Conservation (phyloP, 2,888 invertebrate genomes). For the Crioceris asparagi region DNA sequence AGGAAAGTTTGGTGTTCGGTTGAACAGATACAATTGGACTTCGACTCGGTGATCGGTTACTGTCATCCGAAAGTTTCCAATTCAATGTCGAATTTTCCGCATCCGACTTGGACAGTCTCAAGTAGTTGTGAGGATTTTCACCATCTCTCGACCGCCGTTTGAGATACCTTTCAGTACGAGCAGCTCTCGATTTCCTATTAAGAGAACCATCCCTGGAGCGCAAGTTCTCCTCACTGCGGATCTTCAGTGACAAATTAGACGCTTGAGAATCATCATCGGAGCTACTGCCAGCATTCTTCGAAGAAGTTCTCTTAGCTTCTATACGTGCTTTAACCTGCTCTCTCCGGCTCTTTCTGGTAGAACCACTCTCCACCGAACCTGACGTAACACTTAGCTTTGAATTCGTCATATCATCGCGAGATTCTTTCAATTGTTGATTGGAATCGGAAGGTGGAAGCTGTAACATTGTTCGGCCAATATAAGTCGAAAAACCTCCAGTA, state of each 20-base stretch:
- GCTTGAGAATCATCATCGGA: slow-evolving; percentile 61
- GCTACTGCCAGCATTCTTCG: slow-evolving; percentile 55
- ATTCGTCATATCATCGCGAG: slow-evolving; percentile 21
- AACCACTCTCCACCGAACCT: slow-evolving; percentile 42
- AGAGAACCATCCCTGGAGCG: slow-evolving; percentile 35
- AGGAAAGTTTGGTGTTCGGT: slow-evolving; percentile 21
- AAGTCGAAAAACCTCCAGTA: slow-evolving; percentile 30
- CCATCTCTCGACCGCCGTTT: slow-evolving; percentile 64
- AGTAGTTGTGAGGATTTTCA: slow-evolving; percentile 40
- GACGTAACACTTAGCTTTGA: slow-evolving; percentile 32
- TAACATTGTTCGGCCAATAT: slow-evolving; percentile 17
- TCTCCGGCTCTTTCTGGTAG: slow-evolving; percentile 42
- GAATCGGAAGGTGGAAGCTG: slow-evolving; percentile 27
- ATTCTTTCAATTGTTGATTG: slow-evolving; percentile 27
- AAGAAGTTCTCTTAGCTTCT: slow-evolving; percentile 50
- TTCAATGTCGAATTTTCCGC: slow-evolving; percentile 24
- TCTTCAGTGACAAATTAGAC: slow-evolving; percentile 55
- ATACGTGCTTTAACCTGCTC: slow-evolving; percentile 56
- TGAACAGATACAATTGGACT: slow-evolving; percentile 29
- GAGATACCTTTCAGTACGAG: slow-evolving; percentile 70
- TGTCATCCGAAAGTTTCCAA: slow-evolving; percentile 23
- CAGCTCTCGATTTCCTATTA: slow-evolving; percentile 58
- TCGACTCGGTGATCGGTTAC: slow-evolving; percentile 26
- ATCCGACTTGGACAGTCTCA: slow-evolving; percentile 31
- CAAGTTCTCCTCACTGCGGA: slow-evolving; percentile 59